Conservation (phyloP, 2,888 invertebrate species). For the Drosophila aldrichi region DNA sequence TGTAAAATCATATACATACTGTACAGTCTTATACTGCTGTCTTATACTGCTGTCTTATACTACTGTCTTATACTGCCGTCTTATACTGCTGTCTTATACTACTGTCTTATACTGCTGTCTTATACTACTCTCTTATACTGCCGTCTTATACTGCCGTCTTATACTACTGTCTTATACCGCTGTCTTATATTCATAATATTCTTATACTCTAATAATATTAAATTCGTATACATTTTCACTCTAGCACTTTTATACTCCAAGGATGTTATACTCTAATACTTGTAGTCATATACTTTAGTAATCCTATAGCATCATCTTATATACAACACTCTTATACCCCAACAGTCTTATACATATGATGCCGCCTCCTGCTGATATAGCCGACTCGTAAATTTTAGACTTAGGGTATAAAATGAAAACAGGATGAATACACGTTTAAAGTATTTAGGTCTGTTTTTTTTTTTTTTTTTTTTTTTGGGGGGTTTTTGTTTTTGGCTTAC, state of each 20-base stretch:
- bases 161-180: too few relatives aligned
- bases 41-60: too few relatives aligned
- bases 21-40: too few relatives aligned
- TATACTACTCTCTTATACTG: too few relatives aligned
- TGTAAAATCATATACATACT: too few relatives aligned
- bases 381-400: background rate
- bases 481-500: background rate
- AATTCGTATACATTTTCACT: background rate
- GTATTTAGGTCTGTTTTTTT: background rate
- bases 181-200: background rate
- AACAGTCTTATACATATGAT: background rate
- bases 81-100: too few relatives aligned
- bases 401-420: constrained; percentile 3
- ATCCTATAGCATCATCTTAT: background rate
- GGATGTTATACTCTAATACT: background rate
- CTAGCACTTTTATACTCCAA: background rate
- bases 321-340: background rate
- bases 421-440: constrained; percentile 19
- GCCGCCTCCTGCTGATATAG: background rate
- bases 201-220: background rate
- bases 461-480: too few relatives aligned
- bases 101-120: too few relatives aligned
- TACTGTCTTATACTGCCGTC: too few relatives aligned
- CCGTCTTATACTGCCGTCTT: too few relatives aligned
- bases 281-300: background rate